Conservation (phyloP, 2,113 vertebrate genomes). For the Mesocricetus auratus region DNA sequence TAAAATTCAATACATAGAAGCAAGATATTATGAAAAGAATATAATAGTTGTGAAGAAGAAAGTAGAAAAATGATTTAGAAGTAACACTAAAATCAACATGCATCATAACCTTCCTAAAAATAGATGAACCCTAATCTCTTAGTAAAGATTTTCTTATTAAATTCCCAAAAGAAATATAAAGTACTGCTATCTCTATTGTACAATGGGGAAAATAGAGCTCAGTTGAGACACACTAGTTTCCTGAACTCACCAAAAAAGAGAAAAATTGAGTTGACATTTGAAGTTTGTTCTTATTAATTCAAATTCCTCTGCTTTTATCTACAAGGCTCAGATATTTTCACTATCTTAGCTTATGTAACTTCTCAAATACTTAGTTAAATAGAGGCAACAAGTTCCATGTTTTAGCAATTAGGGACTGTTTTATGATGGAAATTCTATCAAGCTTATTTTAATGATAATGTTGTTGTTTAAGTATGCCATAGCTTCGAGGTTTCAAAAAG, state of each 20-base stretch:
- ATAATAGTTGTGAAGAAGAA: neutral
- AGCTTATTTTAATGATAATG: neutral
- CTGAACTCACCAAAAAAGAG: neutral
- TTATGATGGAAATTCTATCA: slow-evolving; percentile 11
- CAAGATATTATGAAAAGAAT: slow-evolving; percentile 35
- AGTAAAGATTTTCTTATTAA: slow-evolving; percentile 40
- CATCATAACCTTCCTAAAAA: neutral
- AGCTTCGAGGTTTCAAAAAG: neutral
- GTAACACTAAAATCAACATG: neutral
- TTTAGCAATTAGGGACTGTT: slow-evolving; percentile 18
- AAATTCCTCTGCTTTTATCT: slow-evolving; percentile 23
- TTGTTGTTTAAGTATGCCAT: neutral
- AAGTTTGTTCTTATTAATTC: slow-evolving; percentile 44
- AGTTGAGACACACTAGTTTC: neutral
- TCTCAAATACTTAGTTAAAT: neutral
- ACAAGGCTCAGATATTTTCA: neutral
- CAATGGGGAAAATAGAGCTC: slow-evolving; percentile 17
- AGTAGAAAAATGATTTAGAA: neutral
- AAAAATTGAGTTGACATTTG: neutral
- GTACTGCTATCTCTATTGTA: neutral
- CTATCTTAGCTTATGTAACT: neutral
- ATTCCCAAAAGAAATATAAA: slow-evolving; percentile 35
- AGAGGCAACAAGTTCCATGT: neutral
- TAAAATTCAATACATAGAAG: neutral
- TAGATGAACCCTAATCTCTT: slow-evolving; percentile 1